Percentiles rank a stretch among this genome's conserved stretches.
phyloP scores from a whole-genome alignment of 1,140 invertebrate species.

The Melanaphis sacchari region DNA sequence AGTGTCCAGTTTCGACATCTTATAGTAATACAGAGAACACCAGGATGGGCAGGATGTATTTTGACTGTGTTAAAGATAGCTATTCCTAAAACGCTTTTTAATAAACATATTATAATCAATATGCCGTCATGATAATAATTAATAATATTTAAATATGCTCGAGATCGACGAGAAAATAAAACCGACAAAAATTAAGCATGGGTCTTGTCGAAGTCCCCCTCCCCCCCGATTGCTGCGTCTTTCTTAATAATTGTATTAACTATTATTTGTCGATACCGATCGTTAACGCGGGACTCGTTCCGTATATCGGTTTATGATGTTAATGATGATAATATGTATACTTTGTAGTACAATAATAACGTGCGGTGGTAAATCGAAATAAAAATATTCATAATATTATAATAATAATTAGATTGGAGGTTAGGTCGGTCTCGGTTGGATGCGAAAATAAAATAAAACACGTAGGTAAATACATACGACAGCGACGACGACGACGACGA shows the following conservation, averaged over 20 bases:
- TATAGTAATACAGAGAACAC: no score
- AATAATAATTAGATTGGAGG: conserved; percentile 26
- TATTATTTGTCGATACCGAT: background rate
- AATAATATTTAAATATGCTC: no score
- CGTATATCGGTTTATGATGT: background rate
- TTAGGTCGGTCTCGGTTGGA: conserved; percentile 22
- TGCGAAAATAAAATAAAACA: background rate
- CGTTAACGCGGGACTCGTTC: background rate
- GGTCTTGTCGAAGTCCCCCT: no score
- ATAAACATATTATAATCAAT: no score
- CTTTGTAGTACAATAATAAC: background rate
- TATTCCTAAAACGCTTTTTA: no score
- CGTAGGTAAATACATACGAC: background rate
- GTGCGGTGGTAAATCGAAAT: background rate
- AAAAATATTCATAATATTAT: background rate
- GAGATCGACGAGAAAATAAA: no score
- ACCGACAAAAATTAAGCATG: no score
- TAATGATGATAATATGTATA: background rate
- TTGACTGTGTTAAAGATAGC: no score
- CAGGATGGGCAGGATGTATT: no score
- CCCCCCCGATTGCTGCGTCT: background rate
- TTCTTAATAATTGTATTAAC: background rate
- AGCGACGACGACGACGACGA: background rate
- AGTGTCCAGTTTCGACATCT: no score
- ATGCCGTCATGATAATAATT: no score